Evolutionary conservation across 2,888 invertebrate species (phyloP).

Genomic region (Aphrophora alni): DNA sequence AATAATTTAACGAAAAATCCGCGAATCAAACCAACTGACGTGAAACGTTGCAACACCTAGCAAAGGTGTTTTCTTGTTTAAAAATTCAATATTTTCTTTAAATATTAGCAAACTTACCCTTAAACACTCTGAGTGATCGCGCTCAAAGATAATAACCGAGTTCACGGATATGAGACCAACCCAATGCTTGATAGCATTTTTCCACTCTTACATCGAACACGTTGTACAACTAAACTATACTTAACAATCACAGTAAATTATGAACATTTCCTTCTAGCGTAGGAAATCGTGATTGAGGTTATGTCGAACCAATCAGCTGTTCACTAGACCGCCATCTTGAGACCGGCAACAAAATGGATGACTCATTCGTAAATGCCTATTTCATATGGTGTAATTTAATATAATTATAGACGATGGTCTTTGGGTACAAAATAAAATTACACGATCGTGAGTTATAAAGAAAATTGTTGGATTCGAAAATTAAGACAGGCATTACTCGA

Average conservation of each 20-base stretch:
- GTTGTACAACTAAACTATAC: slow-evolving; percentile 33
- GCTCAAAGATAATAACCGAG: not conserved
- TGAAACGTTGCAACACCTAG: too few species aligned
- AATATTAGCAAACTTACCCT: too few species aligned
- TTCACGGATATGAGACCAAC: slow-evolving; percentile 22
- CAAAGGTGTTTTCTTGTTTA: too few species aligned
- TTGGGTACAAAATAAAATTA: slow-evolving; percentile 38
- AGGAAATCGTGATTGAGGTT: slow-evolving; percentile 15
- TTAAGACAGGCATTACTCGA: slow-evolving; percentile 37
- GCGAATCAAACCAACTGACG: too few species aligned
- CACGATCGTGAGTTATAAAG: slow-evolving; percentile 36
- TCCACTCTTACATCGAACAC: slow-evolving; percentile 27
- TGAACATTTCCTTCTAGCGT: slow-evolving; percentile 5
- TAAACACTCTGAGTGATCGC: too few species aligned
- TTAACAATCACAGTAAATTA: slow-evolving; percentile 17
- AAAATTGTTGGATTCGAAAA: slow-evolving; percentile 39
- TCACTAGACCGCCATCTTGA: slow-evolving; percentile 30
- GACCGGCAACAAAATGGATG: slow-evolving; percentile 31
- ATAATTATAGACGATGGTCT: slow-evolving; percentile 37
- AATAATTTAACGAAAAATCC: too few species aligned
- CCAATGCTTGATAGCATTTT: slow-evolving; percentile 35
- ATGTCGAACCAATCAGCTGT: slow-evolving; percentile 25
- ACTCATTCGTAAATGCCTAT: slow-evolving; percentile 38
- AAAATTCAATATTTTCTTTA: too few species aligned
- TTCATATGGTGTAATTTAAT: slow-evolving; percentile 37